phyloP scores from a whole-genome alignment of 2,113 vertebrate species.

The Cephalopterus ornatus region DNA sequence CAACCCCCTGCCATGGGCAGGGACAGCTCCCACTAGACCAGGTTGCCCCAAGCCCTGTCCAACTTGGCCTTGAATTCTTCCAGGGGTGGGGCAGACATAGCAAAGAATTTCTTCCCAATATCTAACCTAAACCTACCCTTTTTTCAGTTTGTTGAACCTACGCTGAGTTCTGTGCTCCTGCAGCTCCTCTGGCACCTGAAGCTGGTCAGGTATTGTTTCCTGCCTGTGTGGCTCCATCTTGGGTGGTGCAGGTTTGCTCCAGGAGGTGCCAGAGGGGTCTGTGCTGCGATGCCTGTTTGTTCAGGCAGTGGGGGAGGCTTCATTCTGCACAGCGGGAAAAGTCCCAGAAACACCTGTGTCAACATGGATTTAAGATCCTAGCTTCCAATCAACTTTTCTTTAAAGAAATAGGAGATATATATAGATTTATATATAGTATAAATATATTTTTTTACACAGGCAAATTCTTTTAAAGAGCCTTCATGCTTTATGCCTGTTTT shows the following conservation, averaged over 20 bases:
- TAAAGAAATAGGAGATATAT: not conserved
- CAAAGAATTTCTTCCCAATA: not conserved
- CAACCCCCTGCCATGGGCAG: not conserved
- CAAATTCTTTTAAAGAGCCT: not conserved
- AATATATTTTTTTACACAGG: accelerated
- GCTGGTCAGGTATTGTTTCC: accelerated
- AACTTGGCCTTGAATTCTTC: accelerated
- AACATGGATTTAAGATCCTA: not conserved
- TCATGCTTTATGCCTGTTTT: not conserved
- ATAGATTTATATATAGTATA: no score
- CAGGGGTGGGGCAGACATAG: not conserved
- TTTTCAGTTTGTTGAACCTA: no score
- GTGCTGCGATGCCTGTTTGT: not conserved
- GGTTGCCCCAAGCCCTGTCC: accelerated
- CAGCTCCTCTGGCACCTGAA: not conserved
- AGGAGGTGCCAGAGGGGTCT: not conserved
- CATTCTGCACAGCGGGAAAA: not conserved
- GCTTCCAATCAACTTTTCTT: not conserved
- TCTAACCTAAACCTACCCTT: not conserved
- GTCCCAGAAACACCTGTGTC: accelerated
- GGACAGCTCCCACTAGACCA: not conserved
- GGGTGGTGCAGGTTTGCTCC: not conserved
- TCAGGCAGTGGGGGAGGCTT: accelerated
- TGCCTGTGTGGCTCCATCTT: not conserved
- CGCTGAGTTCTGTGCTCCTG: not conserved